Evolutionary conservation across 2,888 invertebrate genomes (phyloP).

Genomic region (Brenthis ino): DNA sequence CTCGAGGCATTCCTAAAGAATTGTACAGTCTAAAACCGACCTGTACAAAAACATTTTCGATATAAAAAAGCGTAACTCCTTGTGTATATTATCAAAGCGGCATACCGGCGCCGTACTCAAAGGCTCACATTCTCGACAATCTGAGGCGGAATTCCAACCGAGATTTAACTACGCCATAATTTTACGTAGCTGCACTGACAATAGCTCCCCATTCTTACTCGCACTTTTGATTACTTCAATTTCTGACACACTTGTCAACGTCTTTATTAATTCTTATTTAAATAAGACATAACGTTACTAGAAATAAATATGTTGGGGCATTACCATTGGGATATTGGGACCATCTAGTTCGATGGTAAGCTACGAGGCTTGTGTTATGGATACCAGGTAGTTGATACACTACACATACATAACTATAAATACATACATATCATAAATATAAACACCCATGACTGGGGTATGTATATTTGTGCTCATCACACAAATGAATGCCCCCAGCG

Average conservation of each 20-base stretch:
- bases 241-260: slow-evolving; percentile 9
- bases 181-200: slow-evolving; percentile 44
- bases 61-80: slow-evolving; percentile 43
- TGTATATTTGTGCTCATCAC: no score
- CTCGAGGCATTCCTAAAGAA: slow-evolving; percentile 24
- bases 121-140: slow-evolving; percentile 48
- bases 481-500: no score
- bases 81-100: slow-evolving; percentile 45
- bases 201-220: slow-evolving; percentile 36
- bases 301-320: no score
- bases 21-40: slow-evolving; percentile 16
- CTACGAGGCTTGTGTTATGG: no score
- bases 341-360: no score
- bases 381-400: no score
- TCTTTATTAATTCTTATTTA: slow-evolving; percentile 2
- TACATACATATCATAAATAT: no score
- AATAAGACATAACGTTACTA: no score
- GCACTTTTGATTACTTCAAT: slow-evolving; percentile 21
- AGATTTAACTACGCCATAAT: slow-evolving; percentile 52
- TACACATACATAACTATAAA: no score
- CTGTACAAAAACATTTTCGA: slow-evolving; percentile 35
- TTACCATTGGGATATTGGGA: no score
- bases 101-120: slow-evolving; percentile 43
- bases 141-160: slow-evolving; percentile 47
- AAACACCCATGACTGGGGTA: no score